These are phyloP conservation scores for Dendrocincla fuliginosa DNA, from an alignment of 2,797 vertebrate genomes.

Conservation along the genomic window DNA sequence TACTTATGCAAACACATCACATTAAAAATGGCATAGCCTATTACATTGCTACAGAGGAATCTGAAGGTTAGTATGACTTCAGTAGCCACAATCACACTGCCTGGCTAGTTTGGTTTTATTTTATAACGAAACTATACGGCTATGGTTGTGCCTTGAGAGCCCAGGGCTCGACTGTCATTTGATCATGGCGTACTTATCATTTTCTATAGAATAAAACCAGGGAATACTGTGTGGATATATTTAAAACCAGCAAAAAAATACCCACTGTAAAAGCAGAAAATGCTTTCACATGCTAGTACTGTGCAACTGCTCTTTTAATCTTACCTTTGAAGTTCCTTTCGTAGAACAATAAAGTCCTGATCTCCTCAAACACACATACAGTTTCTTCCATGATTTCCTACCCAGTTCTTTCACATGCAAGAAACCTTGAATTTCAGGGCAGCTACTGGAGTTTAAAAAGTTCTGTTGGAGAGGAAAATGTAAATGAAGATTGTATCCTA, in stretches of 20 bases:
- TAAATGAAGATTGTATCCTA: neutral
- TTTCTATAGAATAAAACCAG: neutral
- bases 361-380: slow-evolving; percentile 92
- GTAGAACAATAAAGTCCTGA: slow-evolving; percentile 96
- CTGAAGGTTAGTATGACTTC: neutral
- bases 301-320: neutral
- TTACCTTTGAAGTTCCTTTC: slow-evolving; percentile 96
- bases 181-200: neutral
- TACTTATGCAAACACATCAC: neutral
- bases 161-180: neutral
- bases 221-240: neutral
- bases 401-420: slow-evolving; percentile 92
- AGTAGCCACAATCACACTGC: neutral
- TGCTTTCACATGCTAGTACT: neutral
- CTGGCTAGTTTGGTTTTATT: neutral
- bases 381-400: slow-evolving; percentile 95
- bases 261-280: neutral
- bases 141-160: neutral
- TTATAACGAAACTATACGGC: neutral
- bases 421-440: slow-evolving; percentile 96
- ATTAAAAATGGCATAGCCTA: neutral
- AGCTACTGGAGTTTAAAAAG: slow-evolving; percentile 94
- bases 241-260: neutral
- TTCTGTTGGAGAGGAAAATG: slow-evolving; percentile 80
- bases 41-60: neutral